These are phyloP conservation scores for Talpa occidentalis DNA, from an alignment of 2,113 vertebrate species.

Conservation along the genomic window DNA sequence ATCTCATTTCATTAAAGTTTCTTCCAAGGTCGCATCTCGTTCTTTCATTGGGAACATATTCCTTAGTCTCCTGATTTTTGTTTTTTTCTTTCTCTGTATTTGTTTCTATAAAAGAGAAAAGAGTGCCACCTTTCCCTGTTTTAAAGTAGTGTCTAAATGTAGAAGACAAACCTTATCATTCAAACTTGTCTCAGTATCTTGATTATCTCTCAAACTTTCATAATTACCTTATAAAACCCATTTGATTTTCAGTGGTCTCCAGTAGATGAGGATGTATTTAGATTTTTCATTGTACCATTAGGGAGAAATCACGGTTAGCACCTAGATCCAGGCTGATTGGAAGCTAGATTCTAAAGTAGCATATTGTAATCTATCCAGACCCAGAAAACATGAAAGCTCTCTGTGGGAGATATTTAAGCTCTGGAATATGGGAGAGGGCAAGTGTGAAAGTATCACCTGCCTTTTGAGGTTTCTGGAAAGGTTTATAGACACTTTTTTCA, in stretches of 20 bases:
- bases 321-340: too few relatives aligned
- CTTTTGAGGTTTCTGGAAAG: neutral
- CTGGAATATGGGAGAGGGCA: too few relatives aligned
- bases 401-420: too few relatives aligned
- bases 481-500: neutral
- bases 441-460: neutral
- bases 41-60: neutral
- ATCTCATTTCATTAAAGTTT: neutral
- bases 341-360: too few relatives aligned
- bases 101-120: neutral
- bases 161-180: neutral
- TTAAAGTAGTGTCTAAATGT: neutral
- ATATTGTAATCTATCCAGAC: too few relatives aligned
- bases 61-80: neutral
- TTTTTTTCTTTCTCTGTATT: neutral
- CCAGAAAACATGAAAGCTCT: too few relatives aligned
- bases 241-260: neutral
- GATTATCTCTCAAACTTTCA: neutral
- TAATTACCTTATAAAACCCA: too few relatives aligned
- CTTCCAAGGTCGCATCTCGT: neutral
- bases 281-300: too few relatives aligned
- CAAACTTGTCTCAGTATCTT: neutral
- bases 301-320: too few relatives aligned
- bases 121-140: neutral
- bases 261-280: neutral